phyloP scores from a whole-genome alignment of 2,888 invertebrate genomes.

The Andrena bucephala region DNA sequence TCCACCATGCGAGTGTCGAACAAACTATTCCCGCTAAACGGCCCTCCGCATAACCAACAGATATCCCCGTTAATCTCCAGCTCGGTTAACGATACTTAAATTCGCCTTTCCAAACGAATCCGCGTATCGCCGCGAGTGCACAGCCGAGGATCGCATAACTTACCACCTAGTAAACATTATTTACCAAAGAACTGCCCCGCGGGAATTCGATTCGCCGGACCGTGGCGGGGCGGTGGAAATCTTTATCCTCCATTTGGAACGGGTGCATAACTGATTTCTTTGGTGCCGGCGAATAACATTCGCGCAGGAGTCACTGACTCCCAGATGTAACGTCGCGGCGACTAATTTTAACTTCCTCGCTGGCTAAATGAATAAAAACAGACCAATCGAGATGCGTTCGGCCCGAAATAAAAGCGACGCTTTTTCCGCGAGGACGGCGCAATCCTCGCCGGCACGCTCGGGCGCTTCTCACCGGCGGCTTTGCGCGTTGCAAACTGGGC shows the following conservation, averaged over 20 bases:
- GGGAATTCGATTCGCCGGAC: slow-evolving; percentile 14
- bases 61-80: too few species aligned
- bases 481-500: neutral
- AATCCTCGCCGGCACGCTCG: neutral
- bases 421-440: slow-evolving; percentile 15
- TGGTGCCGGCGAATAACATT: slow-evolving; percentile 54
- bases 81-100: slow-evolving; percentile 14
- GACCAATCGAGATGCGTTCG: slow-evolving; percentile 56
- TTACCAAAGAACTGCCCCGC: slow-evolving; percentile 5
- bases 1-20: too few species aligned
- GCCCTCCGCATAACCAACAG: too few species aligned
- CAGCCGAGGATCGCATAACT: slow-evolving; percentile 4
- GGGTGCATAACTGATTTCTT: slow-evolving; percentile 56
- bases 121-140: neutral
- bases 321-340: slow-evolving; percentile 67
- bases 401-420: slow-evolving; percentile 52
- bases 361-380: slow-evolving; percentile 69
- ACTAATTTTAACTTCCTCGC: slow-evolving; percentile 74
- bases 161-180: slow-evolving; percentile 11
- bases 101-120: neutral
- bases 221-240: slow-evolving; percentile 11
- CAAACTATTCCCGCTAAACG: too few species aligned
- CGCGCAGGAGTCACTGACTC: slow-evolving; percentile 70
- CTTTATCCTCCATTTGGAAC: slow-evolving; percentile 30
- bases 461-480: neutral